These are phyloP conservation scores for Deroptyus accipitrinus DNA, from an alignment of 2,113 vertebrate species.

Conservation along the genomic window DNA sequence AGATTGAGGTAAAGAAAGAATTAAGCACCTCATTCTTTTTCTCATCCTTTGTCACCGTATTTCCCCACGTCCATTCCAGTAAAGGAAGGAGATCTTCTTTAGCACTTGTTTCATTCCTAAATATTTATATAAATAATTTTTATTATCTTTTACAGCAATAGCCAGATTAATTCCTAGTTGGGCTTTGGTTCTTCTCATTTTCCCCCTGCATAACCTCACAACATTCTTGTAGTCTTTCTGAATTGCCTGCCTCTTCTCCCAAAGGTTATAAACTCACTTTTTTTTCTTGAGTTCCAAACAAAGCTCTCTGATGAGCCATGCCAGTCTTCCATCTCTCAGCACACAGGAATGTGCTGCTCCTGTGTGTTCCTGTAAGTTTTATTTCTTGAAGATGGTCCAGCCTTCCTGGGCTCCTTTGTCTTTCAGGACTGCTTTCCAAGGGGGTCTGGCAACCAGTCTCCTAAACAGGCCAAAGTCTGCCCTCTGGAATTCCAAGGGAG, in stretches of 20 bases:
- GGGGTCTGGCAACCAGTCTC: neutral
- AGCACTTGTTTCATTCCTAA: neutral
- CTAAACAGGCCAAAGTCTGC: neutral
- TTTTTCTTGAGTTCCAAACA: neutral
- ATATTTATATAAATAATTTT: neutral
- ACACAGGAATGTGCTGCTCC: rapidly evolving
- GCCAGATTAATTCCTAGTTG: neutral
- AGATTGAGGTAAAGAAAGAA: neutral
- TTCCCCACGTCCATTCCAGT: neutral
- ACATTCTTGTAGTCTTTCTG: neutral
- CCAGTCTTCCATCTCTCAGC: neutral
- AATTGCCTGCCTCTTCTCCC: neutral
- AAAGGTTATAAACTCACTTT: neutral
- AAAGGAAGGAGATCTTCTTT: neutral
- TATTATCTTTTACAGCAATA: neutral
- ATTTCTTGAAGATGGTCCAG: neutral
- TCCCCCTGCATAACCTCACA: neutral
- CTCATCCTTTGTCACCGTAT: neutral
- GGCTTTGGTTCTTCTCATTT: neutral
- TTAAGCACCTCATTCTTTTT: neutral
- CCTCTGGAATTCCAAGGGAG: neutral
- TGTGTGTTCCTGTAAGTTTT: neutral
- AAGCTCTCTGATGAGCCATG: neutral
- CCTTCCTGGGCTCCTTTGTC: neutral
- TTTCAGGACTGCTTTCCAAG: neutral